These are phyloP conservation scores for Eupithecia subfuscata DNA, from an alignment of 2,888 invertebrate genomes.

Conservation along the genomic window DNA sequence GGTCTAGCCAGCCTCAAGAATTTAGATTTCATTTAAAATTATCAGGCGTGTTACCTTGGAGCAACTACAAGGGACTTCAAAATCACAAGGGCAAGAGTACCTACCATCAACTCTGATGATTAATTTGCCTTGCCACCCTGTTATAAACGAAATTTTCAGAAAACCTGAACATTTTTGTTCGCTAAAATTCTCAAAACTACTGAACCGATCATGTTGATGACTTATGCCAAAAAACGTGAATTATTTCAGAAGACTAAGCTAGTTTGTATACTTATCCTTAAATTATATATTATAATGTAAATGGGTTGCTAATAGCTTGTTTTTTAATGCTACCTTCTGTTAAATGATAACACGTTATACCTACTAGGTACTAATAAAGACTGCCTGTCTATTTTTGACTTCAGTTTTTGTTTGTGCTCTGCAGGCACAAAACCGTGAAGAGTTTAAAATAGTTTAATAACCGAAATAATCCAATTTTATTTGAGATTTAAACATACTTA, in stretches of 20 bases:
- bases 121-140: not conserved
- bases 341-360: not conserved
- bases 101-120: no score
- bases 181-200: not conserved
- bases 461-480: not conserved
- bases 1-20: no score
- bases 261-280: not conserved
- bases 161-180: not conserved
- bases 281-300: not conserved
- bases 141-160: not conserved
- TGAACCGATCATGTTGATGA: not conserved
- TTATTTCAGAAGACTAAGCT: not conserved
- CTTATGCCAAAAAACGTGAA: not conserved
- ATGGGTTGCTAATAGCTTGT: not conserved
- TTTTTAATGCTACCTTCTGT: not conserved
- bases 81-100: no score
- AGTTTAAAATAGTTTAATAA: not conserved
- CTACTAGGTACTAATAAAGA: not conserved
- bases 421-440: not conserved
- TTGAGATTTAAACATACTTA: not conserved
- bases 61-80: no score
- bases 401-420: not conserved
- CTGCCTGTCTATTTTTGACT: not conserved
- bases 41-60: no score
- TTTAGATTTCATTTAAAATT: no score